Conservation (phyloP, 2,888 invertebrate species). For the Ypsolopha sequella region DNA sequence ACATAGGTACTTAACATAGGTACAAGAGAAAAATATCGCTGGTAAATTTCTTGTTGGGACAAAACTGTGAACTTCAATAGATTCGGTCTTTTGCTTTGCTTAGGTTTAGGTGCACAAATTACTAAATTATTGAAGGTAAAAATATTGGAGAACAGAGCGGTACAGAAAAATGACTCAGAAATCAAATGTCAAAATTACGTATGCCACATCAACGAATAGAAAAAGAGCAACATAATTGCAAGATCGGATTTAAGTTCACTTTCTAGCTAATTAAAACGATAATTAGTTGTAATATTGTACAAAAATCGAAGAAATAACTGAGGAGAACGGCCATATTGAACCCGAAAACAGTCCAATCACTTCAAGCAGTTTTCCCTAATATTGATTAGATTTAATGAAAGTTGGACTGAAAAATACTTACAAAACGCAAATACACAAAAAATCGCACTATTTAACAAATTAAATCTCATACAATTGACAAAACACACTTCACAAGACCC, state of each 20-base stretch:
- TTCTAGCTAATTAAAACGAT: conserved; percentile 5
- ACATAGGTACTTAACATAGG: too few species aligned
- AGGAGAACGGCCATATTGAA: conserved; percentile 67
- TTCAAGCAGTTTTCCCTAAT: conserved; percentile 6
- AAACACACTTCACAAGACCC: conserved; percentile 62
- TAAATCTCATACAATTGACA: conserved; percentile 35
- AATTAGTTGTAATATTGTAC: conserved; percentile 11
- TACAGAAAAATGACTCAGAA: conserved; percentile 54
- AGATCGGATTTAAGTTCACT: background rate
- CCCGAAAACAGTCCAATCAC: conserved; percentile 19
- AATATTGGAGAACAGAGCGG: background rate
- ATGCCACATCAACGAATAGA: too few species aligned
- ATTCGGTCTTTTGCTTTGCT: too few species aligned
- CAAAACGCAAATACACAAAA: conserved; percentile 44
- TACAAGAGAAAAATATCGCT: too few species aligned
- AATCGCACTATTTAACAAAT: conserved; percentile 41
- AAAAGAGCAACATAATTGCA: too few species aligned
- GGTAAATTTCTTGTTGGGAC: too few species aligned
- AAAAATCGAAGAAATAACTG: conserved; percentile 28
- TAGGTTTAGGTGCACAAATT: too few species aligned
- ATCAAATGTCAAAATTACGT: conserved; percentile 50
- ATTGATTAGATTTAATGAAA: background rate
- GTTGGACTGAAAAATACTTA: conserved; percentile 33
- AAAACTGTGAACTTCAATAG: too few species aligned
- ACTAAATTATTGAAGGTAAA: background rate